Evolutionary conservation across 2,113 vertebrate species (phyloP), one percentile per base, ranked within the genome.

Genomic region (Psittacula cyanocephala): DNA sequence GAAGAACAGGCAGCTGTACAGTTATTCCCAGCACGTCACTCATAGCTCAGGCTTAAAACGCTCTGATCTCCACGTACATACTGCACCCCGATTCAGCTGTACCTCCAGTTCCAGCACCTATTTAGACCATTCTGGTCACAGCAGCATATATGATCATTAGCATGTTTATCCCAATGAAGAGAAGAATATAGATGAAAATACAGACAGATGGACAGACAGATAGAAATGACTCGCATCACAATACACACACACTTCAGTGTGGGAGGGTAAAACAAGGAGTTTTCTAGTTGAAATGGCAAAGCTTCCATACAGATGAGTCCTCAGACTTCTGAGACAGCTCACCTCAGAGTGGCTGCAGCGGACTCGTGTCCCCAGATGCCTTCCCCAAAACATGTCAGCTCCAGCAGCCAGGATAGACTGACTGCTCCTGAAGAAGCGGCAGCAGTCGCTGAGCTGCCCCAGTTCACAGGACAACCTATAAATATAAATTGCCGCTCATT

Each of bases 401-500:
- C 37, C 52, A 59, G 50, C 69, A 78, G 37, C 11, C 81, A 84
- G 74, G 74, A 70, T 0, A 74, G 69, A 53, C 37, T 24, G 60
- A 65, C n/a, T 71, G 75, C 24, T 90, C 91, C 81, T 33, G 41
- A 78, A 88, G 59, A 43, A 79, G 74, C 9, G 35, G 67, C 52
- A 88, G 87, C 78, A 77, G 62, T 3, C 89, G 49, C 79, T 46
- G 53, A 90, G 63, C 79, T 93, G 78, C 13, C 53, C 46, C 88
- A 90, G 68, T 52, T 90, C 95, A 83, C 28, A 79, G 65, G 57
- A 78, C 71, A 76, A 76, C 33, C 50, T 94, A 90, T 68, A 63
- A 82, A 93, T 83, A 91, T 74, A 85, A 93, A 90, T 67, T 96
- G 86, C 82, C 29, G 37, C 79, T 95, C 88, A 90, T 96, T 96